Conservation (phyloP, 2,888 invertebrate genomes). For the Idaea straminata region DNA sequence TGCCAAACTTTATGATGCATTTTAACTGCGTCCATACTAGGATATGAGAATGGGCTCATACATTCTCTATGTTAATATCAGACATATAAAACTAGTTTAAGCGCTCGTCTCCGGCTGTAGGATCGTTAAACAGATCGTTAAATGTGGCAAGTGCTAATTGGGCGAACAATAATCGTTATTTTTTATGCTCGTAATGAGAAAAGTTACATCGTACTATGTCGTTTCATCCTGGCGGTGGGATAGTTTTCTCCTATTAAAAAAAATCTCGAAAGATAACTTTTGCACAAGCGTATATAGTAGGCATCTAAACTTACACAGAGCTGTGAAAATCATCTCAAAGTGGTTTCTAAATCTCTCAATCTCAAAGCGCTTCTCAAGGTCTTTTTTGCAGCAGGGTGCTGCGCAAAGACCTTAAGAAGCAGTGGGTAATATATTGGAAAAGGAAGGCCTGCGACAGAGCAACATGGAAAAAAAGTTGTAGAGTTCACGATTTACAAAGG, state of each 20-base stretch:
- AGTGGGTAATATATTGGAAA: too few species aligned
- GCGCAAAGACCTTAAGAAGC: too few species aligned
- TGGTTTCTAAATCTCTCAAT: too few species aligned
- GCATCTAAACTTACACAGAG: too few species aligned
- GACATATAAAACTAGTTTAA: background rate
- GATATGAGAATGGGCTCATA: background rate
- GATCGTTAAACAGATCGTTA: background rate
- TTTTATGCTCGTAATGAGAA: background rate
- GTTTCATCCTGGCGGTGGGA: background rate
- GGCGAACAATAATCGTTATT: background rate
- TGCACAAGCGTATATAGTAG: too few species aligned
- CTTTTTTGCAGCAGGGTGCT: too few species aligned
- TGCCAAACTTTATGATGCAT: slow-evolving; percentile 24
- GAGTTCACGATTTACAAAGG: too few species aligned
- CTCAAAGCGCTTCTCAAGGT: too few species aligned
- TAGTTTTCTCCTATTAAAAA: background rate
- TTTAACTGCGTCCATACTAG: background rate
- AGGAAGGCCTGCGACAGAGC: too few species aligned
- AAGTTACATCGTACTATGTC: background rate
- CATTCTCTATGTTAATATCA: background rate
- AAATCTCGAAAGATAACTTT: too few species aligned
- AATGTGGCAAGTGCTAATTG: background rate
- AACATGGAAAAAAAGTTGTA: too few species aligned
- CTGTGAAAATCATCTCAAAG: too few species aligned
- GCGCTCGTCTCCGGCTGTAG: background rate